A percentile compares a stretch with the other conserved stretches of the same genome.
Evolutionary conservation across 2,888 invertebrate genomes (phyloP).

Genomic region (Coleophora flavipennella): DNA sequence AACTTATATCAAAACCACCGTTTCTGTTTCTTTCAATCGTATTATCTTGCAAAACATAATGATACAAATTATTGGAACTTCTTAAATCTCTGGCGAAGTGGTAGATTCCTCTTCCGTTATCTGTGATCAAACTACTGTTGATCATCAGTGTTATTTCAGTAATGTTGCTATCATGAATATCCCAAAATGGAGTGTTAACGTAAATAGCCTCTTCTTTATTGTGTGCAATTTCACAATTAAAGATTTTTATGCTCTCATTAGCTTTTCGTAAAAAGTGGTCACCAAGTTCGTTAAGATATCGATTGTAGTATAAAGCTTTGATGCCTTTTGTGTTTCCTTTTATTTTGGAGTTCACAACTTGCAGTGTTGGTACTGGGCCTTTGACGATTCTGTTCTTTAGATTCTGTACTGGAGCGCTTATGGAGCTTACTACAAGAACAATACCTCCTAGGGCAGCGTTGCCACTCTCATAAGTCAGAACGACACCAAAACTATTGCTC

Average conservation of each 20-base stretch:
- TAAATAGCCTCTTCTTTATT: conserved; percentile 87
- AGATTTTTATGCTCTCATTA: conserved; percentile 87
- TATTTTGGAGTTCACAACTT: conserved; percentile 80
- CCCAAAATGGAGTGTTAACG: conserved; percentile 88
- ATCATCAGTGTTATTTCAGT: conserved; percentile 93
- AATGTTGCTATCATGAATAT: conserved; percentile 86
- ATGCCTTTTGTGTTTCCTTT: conserved; percentile 87
- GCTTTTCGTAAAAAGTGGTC: conserved; percentile 90
- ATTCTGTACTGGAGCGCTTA: conserved; percentile 81
- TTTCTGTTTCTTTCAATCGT: conserved; percentile 87
- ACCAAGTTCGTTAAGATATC: conserved; percentile 87
- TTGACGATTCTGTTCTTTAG: conserved; percentile 81
- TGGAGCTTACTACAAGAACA: conserved; percentile 83
- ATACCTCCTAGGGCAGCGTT: conserved; percentile 84
- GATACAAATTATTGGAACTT: conserved; percentile 97
- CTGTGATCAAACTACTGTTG: conserved; percentile 86
- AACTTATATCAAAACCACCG: conserved; percentile 89
- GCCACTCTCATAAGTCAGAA: conserved; percentile 87
- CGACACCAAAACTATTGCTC: conserved; percentile 86
- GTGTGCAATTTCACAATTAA: conserved; percentile 85
- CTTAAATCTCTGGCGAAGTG: conserved; percentile 95
- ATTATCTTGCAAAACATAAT: conserved; percentile 91
- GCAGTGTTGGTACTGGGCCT: conserved; percentile 85
- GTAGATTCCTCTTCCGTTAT: conserved; percentile 89
- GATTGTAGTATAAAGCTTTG: conserved; percentile 88